Evolutionary conservation across 2,888 invertebrate genomes (phyloP).

Genomic region (Apamea monoglypha): DNA sequence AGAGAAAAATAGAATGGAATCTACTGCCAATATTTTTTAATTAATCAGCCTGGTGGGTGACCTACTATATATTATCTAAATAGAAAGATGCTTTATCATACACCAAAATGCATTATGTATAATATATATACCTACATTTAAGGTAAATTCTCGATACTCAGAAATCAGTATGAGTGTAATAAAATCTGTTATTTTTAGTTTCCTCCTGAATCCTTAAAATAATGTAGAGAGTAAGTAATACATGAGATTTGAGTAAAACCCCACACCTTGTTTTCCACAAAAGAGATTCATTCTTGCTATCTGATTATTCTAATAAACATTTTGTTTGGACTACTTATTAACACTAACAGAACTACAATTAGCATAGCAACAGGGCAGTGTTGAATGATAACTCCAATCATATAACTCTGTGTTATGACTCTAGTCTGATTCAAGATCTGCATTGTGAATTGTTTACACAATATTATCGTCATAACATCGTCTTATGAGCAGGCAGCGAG

Average conservation of each 20-base stretch:
- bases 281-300: neutral
- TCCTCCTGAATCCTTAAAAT: too few relatives aligned
- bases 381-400: conserved; percentile 4
- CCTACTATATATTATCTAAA: too few relatives aligned
- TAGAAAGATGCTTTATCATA: neutral
- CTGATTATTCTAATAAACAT: neutral
- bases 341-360: neutral
- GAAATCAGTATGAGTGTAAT: neutral
- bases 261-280: neutral
- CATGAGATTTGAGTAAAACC: neutral
- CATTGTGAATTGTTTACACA: conserved; percentile 13
- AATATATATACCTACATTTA: neutral
- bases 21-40: neutral
- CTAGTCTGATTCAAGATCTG: conserved; percentile 4
- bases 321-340: conserved; percentile 5
- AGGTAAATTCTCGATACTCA: neutral
- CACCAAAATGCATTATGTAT: neutral
- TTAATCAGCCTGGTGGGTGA: too few relatives aligned
- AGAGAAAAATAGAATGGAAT: neutral
- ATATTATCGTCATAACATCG: conserved; percentile 1
- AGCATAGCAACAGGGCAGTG: neutral
- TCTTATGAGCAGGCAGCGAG: neutral
- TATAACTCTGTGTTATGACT: neutral
- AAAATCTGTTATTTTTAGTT: neutral
- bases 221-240: neutral